Evolutionary conservation across 1,140 invertebrate species (phyloP).

Genomic region (Drosophila tropicalis): DNA sequence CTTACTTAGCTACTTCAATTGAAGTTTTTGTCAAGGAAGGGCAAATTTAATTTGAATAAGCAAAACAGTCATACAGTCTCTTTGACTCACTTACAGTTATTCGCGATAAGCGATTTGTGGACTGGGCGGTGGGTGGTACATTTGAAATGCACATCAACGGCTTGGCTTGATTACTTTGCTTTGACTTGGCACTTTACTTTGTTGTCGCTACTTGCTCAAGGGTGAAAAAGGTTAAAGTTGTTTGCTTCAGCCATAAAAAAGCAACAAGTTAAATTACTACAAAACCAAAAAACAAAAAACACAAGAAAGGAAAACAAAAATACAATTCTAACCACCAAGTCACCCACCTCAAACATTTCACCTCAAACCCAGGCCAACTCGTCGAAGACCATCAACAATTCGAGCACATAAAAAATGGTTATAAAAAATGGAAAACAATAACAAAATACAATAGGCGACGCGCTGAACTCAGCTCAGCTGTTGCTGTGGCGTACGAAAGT

Average conservation of each 20-base stretch:
- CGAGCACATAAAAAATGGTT: constrained; percentile 68
- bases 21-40: neutral
- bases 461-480: constrained; percentile 44
- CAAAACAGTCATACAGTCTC: constrained; percentile 4
- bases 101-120: neutral
- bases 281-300: constrained; percentile 31
- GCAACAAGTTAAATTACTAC: constrained; percentile 67
- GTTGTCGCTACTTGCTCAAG: constrained; percentile 35
- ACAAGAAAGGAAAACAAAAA: constrained; percentile 38
- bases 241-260: constrained; percentile 21
- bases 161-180: constrained; percentile 66
- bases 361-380: constrained; percentile 26
- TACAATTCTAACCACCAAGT: neutral
- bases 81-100: constrained; percentile 21
- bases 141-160: constrained; percentile 71
- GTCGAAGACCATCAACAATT: constrained; percentile 65
- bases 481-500: constrained; percentile 44
- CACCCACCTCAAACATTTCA: constrained; percentile 8
- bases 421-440: constrained; percentile 72
- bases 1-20: neutral
- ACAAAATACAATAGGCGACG: constrained; percentile 59
- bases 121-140: constrained; percentile 25
- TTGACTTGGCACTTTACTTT: constrained; percentile 41
- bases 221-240: constrained; percentile 59
- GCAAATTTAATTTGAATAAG: constrained; percentile 12